phyloP scores from a whole-genome alignment of 2,113 vertebrate species.

The Petroica traversi region DNA sequence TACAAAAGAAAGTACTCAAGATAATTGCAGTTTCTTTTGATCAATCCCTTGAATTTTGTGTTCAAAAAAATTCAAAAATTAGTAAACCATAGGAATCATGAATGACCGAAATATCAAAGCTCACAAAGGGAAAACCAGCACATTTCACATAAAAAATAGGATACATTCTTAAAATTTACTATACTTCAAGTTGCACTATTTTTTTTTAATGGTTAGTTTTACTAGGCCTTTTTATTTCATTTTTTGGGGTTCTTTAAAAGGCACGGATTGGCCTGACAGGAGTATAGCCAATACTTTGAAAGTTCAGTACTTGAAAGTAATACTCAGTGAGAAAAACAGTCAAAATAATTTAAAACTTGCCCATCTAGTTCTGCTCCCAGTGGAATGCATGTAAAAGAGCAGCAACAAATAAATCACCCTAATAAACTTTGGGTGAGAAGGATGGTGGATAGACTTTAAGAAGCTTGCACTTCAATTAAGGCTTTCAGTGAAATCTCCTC shows the following conservation, averaged over 20 bases:
- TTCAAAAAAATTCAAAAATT: background rate
- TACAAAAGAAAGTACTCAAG: background rate
- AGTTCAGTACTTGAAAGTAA: background rate
- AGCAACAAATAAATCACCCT: background rate
- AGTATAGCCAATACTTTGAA: background rate
- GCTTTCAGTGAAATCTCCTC: background rate
- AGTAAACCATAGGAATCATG: background rate
- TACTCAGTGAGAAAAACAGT: background rate
- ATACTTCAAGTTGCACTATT: background rate
- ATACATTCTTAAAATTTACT: background rate
- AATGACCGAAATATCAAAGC: background rate
- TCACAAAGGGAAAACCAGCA: background rate
- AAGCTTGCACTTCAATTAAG: background rate
- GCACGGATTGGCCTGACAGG: background rate
- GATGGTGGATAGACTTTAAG: background rate
- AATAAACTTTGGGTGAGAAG: background rate
- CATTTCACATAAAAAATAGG: background rate
- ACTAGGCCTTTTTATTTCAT: fast-evolving
- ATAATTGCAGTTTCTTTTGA: background rate
- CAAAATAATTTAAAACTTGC: background rate
- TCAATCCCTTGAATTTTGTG: background rate
- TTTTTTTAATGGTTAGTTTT: background rate
- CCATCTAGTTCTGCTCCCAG: background rate
- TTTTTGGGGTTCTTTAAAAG: background rate
- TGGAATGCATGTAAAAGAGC: background rate